These are phyloP conservation scores for Cyrtorhinus lividipennis DNA, from an alignment of 1,140 invertebrate species.

Conservation along the genomic window DNA sequence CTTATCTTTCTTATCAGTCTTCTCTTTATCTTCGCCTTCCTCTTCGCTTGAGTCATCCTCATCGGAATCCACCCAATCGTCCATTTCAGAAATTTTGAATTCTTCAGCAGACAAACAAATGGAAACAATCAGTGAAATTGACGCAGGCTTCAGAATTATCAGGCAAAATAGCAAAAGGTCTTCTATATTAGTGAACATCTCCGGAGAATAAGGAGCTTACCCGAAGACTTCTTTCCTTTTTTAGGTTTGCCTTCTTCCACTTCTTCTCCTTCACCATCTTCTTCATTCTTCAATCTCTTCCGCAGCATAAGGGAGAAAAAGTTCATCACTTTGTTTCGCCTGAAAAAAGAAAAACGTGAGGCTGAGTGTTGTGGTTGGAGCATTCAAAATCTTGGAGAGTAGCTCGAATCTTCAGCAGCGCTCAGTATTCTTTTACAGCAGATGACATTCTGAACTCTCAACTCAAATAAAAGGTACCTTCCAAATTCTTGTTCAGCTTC, in stretches of 20 bases:
- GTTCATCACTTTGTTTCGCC: slow-evolving; percentile 88
- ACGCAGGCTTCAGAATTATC: too few relatives aligned
- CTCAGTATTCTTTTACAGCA: neutral
- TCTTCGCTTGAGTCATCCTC: slow-evolving; percentile 48
- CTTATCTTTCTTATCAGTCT: slow-evolving; percentile 50
- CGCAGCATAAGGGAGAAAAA: slow-evolving; percentile 87
- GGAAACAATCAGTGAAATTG: neutral
- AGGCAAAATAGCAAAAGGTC: too few relatives aligned
- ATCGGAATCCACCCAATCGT: slow-evolving; percentile 80
- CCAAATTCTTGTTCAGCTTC: slow-evolving; percentile 95
- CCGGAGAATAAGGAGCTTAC: slow-evolving; percentile 19
- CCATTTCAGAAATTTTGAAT: slow-evolving; percentile 83
- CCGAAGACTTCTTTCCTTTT: slow-evolving; percentile 39
- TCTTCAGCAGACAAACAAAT: slow-evolving; percentile 31
- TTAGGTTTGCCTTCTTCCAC: slow-evolving; percentile 46
- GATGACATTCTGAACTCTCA: neutral
- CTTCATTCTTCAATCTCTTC: slow-evolving; percentile 70
- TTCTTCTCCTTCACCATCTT: slow-evolving; percentile 57
- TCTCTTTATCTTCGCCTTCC: slow-evolving; percentile 48
- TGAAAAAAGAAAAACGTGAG: slow-evolving; percentile 27
- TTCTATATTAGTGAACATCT: too few relatives aligned
- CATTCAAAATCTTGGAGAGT: too few relatives aligned
- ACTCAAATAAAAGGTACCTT: slow-evolving; percentile 32
- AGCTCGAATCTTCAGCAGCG: neutral
- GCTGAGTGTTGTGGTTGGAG: neutral